These are phyloP conservation scores for Epinephelus fuscoguttatus DNA, from an alignment of 2,113 vertebrate genomes.

Conservation along the genomic window DNA sequence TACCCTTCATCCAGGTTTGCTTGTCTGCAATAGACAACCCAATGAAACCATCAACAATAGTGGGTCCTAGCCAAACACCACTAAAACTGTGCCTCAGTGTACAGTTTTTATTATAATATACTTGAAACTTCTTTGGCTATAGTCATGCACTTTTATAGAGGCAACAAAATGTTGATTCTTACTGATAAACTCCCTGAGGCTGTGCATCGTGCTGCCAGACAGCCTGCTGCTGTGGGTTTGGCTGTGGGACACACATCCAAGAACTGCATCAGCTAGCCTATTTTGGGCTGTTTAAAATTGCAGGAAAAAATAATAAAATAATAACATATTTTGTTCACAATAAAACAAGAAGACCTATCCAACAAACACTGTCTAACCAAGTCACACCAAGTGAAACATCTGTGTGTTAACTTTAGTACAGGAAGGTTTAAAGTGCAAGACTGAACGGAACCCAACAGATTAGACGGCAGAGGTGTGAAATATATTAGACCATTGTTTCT, in stretches of 20 bases:
- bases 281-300: slow-evolving; percentile 6
- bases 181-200: slow-evolving; percentile 26
- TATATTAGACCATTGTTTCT: not conserved
- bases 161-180: slow-evolving; percentile 31
- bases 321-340: not conserved
- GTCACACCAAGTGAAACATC: not conserved
- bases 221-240: not conserved
- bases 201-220: slow-evolving; percentile 9
- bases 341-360: not conserved
- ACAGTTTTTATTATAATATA: not conserved
- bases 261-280: slow-evolving; percentile 3
- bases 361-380: not conserved
- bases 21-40: not conserved
- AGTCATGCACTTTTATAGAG: not conserved
- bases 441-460: not conserved
- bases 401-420: not conserved
- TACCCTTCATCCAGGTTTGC: not conserved
- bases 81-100: not conserved
- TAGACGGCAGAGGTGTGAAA: not conserved
- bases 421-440: not conserved
- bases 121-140: not conserved
- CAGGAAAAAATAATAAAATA: not conserved
- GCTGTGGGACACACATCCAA: slow-evolving; percentile 2
- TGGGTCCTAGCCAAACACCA: not conserved
- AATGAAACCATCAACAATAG: not conserved